A percentile compares a stretch with the other conserved stretches of the same genome.
Conservation (phyloP, 30 jellyfish, hydroid and myxozoan species). For the Cassiopea andromeda region DNA sequence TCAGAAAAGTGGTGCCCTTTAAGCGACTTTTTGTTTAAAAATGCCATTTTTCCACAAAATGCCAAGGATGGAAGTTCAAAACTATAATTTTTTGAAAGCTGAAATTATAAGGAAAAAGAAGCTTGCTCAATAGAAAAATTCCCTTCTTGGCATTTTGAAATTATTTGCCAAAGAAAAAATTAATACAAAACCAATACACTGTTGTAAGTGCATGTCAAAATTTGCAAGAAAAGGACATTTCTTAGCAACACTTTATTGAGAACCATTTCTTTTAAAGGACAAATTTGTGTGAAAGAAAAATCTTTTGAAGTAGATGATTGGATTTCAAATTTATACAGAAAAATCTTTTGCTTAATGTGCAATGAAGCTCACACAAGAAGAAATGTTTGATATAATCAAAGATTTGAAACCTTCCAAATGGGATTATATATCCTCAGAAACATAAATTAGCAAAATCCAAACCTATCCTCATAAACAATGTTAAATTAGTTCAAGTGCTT, state of each 20-base stretch:
- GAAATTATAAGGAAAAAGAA: neutral
- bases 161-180: neutral
- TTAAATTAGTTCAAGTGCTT: too few species aligned
- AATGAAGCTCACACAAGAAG: neutral
- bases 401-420: neutral
- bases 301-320: too few species aligned
- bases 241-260: neutral
- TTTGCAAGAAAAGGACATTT: neutral
- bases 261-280: neutral
- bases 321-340: too few species aligned
- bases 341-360: neutral
- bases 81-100: neutral
- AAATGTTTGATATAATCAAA: neutral
- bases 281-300: neutral
- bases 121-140: neutral
- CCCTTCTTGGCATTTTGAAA: neutral
- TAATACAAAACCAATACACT: neutral
- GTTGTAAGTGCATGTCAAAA: neutral
- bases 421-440: neutral
- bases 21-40: neutral
- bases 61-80: constrained; percentile 15
- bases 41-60: neutral
- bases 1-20: neutral
- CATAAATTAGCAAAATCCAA: neutral
- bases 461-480: too few species aligned